phyloP scores from a whole-genome alignment of 1,140 invertebrate genomes.

The Chrysoperla carnea region DNA sequence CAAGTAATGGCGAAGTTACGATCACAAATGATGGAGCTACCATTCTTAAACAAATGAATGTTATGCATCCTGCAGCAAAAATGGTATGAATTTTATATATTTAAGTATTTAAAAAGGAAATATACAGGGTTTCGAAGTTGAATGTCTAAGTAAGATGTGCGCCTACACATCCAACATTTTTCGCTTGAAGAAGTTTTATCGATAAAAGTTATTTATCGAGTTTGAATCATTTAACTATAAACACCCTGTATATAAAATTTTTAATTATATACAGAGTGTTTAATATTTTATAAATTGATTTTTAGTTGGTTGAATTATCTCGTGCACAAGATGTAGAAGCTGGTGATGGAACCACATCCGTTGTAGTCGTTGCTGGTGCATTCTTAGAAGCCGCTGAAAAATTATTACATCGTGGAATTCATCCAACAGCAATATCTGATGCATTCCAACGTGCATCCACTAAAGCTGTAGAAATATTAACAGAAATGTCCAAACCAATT shows the following conservation, averaged over 20 bases:
- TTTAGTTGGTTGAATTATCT: constrained; percentile 88
- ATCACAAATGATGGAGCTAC: constrained; percentile 99
- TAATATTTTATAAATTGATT: constrained; percentile 3
- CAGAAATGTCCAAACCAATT: constrained; percentile 69
- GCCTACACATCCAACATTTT: no score
- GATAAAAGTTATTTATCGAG: no score
- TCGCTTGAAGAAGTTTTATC: no score
- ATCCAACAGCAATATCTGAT: constrained; percentile 94
- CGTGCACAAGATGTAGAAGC: constrained; percentile 98
- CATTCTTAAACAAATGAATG: constrained; percentile 98
- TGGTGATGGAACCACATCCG: constrained; percentile 97
- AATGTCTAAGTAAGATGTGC: no score
- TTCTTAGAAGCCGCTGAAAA: constrained; percentile 89
- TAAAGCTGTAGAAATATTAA: constrained; percentile 76
- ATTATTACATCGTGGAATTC: constrained; percentile 84
- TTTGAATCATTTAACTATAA: no score
- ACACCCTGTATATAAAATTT: no score
- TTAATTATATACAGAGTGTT: no score
- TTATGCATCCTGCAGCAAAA: constrained; percentile 97
- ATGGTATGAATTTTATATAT: constrained; percentile 63
- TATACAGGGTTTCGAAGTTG: no score
- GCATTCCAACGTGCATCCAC: constrained; percentile 82
- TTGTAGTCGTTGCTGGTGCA: constrained; percentile 91
- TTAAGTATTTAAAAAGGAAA: background rate
- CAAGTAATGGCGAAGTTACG: constrained; percentile 92